Percentiles rank a stretch among this genome's conserved stretches.
Evolutionary conservation across 2,888 invertebrate genomes (phyloP).

Genomic region (Panzeria rudis): DNA sequence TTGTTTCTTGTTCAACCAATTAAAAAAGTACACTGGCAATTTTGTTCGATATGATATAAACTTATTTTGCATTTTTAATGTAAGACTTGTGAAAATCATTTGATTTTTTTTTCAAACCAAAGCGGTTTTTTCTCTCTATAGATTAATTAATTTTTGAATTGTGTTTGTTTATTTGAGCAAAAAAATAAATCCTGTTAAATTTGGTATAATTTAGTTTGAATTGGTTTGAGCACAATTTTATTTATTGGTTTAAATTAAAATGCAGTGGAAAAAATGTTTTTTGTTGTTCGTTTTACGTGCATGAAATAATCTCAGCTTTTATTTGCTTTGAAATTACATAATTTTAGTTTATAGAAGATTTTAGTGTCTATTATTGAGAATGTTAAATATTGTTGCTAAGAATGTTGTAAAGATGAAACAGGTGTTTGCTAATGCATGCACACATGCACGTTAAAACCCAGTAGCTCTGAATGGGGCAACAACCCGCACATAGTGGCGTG

Average conservation of each 20-base stretch:
- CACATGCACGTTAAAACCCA: neutral
- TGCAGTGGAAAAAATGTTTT: conserved; percentile 5
- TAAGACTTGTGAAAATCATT: conserved; percentile 3
- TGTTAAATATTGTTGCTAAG: conserved; percentile 18
- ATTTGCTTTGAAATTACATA: conserved; percentile 3
- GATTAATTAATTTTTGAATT: conserved; percentile 13
- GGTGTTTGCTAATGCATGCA: neutral
- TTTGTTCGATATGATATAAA: neutral
- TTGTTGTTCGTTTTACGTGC: neutral
- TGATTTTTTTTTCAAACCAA: conserved; percentile 4
- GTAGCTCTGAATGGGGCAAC: neutral
- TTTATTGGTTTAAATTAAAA: conserved; percentile 35
- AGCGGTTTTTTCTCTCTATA: neutral
- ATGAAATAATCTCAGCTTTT: conserved; percentile 21
- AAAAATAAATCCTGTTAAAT: conserved; percentile 33
- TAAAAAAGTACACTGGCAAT: neutral
- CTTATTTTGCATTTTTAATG: conserved; percentile 11
- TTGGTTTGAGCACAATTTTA: conserved; percentile 34
- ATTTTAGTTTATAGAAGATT: neutral
- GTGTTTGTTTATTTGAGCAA: conserved; percentile 5
- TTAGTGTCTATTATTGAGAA: conserved; percentile 4
- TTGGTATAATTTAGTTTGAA: conserved; percentile 46
- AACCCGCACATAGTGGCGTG: no score
- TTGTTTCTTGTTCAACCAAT: neutral
- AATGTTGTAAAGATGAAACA: neutral